These are phyloP conservation scores for Tringa solitaria DNA, from an alignment of 2,113 vertebrate genomes.

Conservation along the genomic window DNA sequence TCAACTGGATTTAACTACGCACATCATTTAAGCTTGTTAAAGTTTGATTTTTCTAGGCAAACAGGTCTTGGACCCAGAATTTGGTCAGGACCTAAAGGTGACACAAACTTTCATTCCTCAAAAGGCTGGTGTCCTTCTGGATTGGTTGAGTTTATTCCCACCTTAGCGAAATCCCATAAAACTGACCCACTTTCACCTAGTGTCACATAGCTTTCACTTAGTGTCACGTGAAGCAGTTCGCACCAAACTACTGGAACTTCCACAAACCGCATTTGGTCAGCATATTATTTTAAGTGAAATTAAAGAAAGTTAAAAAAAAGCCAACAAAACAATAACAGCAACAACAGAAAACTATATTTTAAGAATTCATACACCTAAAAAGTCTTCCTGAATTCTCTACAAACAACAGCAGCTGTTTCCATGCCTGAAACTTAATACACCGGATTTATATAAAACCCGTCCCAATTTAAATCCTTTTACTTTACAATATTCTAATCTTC, in stretches of 20 bases:
- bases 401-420: background rate
- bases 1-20: background rate
- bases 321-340: too few species aligned
- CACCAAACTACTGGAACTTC: background rate
- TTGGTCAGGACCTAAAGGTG: background rate
- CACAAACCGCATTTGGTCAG: background rate
- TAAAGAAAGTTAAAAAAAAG: background rate
- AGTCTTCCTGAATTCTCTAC: background rate
- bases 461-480: background rate
- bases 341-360: background rate
- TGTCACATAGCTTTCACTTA: background rate
- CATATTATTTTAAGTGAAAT: background rate
- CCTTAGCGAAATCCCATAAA: background rate
- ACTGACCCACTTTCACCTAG: background rate
- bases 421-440: background rate
- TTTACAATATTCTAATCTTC: background rate
- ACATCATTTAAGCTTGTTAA: background rate
- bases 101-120: background rate
- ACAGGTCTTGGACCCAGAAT: background rate
- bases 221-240: background rate
- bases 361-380: background rate
- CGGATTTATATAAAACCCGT: background rate
- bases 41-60: background rate
- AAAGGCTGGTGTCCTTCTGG: background rate
- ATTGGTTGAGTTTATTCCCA: background rate